Conservation (phyloP, 2,888 invertebrate genomes). For the Itoplectis maculator region DNA sequence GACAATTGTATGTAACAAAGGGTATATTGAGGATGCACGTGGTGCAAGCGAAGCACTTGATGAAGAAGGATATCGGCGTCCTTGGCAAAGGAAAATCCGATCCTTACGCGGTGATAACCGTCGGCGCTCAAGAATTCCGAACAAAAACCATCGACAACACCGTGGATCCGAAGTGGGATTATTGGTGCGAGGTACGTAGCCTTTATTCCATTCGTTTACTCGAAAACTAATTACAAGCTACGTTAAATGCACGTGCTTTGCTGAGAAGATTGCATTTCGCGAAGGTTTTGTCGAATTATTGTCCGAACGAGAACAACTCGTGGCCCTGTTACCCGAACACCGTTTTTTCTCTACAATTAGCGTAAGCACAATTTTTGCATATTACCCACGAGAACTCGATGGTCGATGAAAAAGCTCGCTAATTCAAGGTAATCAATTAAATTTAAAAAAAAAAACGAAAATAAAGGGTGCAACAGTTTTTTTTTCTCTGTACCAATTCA, state of each 20-base stretch:
- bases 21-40: slow-evolving; percentile 97
- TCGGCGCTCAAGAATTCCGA: slow-evolving; percentile 97
- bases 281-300: slow-evolving; percentile 46
- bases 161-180: slow-evolving; percentile 98
- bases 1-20: slow-evolving; percentile 85
- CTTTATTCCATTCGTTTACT: background rate
- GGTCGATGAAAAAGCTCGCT: slow-evolving; percentile 9
- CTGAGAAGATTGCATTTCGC: slow-evolving; percentile 67
- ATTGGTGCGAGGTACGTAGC: slow-evolving; percentile 95
- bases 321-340: slow-evolving; percentile 15
- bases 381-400: slow-evolving; percentile 13
- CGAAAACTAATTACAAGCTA: slow-evolving; percentile 34
- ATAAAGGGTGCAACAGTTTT: background rate
- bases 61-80: slow-evolving; percentile 97
- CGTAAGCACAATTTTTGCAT: slow-evolving; percentile 43
- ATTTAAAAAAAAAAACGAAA: background rate
- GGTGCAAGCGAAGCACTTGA: slow-evolving; percentile 96
- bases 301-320: slow-evolving; percentile 36
- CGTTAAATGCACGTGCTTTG: slow-evolving; percentile 78
- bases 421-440: background rate
- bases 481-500: background rate
- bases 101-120: slow-evolving; percentile 96
- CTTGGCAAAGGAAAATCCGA: slow-evolving; percentile 98
- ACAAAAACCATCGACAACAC: slow-evolving; percentile 97
- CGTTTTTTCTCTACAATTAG: background rate